These are phyloP conservation scores for Micromys minutus DNA, from an alignment of 2,113 vertebrate species.

Conservation along the genomic window DNA sequence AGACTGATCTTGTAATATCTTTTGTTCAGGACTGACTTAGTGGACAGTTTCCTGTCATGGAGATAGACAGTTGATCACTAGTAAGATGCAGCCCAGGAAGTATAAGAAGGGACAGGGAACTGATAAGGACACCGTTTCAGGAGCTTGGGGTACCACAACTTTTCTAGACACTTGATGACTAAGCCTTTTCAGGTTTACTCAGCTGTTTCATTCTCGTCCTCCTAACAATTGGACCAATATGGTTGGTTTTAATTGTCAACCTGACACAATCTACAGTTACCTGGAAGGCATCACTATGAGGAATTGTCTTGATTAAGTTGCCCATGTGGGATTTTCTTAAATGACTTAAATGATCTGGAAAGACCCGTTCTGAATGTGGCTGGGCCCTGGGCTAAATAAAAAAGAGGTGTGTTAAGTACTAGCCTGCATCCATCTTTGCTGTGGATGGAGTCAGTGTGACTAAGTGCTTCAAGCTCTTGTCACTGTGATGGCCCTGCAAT, in stretches of 20 bases:
- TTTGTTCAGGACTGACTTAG: accelerated
- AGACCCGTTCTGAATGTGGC: not conserved
- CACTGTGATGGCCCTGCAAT: no score
- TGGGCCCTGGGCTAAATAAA: not conserved
- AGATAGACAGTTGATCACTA: not conserved
- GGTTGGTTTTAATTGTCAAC: not conserved
- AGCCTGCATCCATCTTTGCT: not conserved
- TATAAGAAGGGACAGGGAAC: not conserved
- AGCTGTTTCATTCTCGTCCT: not conserved
- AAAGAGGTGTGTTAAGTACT: not conserved
- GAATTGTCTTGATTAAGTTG: not conserved
- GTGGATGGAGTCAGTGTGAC: not conserved
- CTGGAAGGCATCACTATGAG: not conserved
- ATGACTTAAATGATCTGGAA: not conserved
- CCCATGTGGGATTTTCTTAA: not conserved
- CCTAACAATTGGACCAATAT: not conserved
- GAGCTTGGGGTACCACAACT: not conserved
- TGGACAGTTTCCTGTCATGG: not conserved
- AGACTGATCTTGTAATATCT: not conserved
- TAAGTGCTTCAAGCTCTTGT: not conserved
- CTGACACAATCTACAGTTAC: not conserved
- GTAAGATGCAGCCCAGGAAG: not conserved
- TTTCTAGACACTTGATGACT: not conserved
- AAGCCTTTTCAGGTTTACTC: not conserved
- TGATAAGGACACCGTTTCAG: not conserved